Evolutionary conservation across 92 coral and sea anemone species (phyloP), one percentile per base, ranked within the genome.

Genomic region (Siderastrea siderea): DNA sequence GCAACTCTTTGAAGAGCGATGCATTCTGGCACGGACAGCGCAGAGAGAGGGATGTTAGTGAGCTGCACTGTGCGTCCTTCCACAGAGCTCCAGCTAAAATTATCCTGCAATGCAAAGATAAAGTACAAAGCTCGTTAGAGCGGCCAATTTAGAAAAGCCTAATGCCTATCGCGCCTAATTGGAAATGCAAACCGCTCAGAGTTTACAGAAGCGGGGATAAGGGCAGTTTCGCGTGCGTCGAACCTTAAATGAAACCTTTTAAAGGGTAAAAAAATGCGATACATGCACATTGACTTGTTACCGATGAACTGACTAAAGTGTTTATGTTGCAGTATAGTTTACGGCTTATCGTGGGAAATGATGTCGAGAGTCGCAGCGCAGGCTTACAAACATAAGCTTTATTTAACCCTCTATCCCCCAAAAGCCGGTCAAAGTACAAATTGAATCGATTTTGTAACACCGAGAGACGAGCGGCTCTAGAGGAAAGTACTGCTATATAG

Each of bases 1-100:
- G 98, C 97, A 17, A 96, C 90, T 74, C 95, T 96, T 68, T 98
- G 99, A 19, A 98, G 94, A 4, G 99, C 96, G 15, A 96, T 86
- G 43, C 96, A 94, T 86, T 98, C 99, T 16, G 99, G 93, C 48
- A 89, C 96, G 2, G 96, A 96, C 44, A 98, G 90, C 13, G 84
- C 88, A 15, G 94, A 88, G 51, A 94, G 82, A 47, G 87, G 90
- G 3, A 91, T 87, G 69, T 88, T 89, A 8, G 91, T 89, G 1
- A 98, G 98, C 64, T 86, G 89, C 43, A 98, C 94, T 72, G 81
- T 91, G 14, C 92, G 85, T 14, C 99, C 98, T 14, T 96, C 98
- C 52, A 91, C 96, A 45, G 98, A 96, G 54, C 90, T 87, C 99
- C 99, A 98, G 61, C 88, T 90, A 68, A 87, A 98, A 65, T 98